phyloP scores from a whole-genome alignment of 1,140 invertebrate genomes.

The Drosophila virilis region DNA sequence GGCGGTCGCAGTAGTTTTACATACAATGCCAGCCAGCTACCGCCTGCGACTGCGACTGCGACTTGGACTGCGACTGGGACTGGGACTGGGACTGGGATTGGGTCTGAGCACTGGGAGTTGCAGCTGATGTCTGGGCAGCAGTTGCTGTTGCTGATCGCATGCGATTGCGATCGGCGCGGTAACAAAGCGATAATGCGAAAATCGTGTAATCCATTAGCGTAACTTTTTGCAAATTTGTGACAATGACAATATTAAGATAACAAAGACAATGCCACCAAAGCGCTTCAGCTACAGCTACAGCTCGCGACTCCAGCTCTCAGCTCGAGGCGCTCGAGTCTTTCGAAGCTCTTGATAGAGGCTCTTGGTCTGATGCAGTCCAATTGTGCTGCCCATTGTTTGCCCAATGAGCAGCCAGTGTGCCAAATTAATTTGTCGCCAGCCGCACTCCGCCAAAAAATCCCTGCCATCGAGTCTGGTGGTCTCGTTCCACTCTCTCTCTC shows the following conservation, averaged over 20 bases:
- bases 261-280: constrained; percentile 49
- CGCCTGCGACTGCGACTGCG: constrained; percentile 34
- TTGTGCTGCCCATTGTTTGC: constrained; percentile 21
- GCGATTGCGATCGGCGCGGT: constrained; percentile 80
- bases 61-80: not conserved
- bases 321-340: not conserved
- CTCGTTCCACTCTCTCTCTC: not conserved
- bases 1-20: constrained; percentile 74
- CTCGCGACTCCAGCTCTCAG: constrained; percentile 13
- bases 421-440: constrained; percentile 75
- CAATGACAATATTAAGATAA: constrained; percentile 84
- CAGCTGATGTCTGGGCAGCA: constrained; percentile 7
- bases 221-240: constrained; percentile 84
- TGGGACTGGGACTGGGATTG: not conserved
- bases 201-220: constrained; percentile 84
- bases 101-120: not conserved
- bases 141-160: constrained; percentile 62
- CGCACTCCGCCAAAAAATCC: constrained; percentile 14
- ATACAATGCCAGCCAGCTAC: constrained; percentile 70
- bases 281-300: not conserved
- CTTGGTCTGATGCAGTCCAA: not conserved
- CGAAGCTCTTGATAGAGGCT: not conserved
- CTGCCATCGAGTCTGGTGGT: constrained; percentile 42
- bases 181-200: constrained; percentile 84
- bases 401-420: constrained; percentile 34